Conservation (phyloP, 2,888 invertebrate species). For the Xylophagus ater region DNA sequence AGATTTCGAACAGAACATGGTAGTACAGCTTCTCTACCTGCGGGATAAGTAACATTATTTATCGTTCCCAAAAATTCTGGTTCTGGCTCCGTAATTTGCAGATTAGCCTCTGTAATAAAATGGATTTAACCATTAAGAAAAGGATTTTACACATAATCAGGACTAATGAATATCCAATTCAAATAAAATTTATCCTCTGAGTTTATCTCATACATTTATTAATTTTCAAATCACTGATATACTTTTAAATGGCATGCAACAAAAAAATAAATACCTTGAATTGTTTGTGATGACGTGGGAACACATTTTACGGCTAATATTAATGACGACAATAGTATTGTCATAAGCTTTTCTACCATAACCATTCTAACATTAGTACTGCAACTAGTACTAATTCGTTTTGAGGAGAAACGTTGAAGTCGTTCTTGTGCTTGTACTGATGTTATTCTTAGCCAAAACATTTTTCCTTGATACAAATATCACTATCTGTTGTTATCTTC, state of each 20-base stretch:
- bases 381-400: too few species aligned
- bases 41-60: slow-evolving; percentile 39
- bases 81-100: slow-evolving; percentile 31
- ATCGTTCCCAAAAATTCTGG: slow-evolving; percentile 39
- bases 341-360: slow-evolving; percentile 26
- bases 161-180: too few species aligned
- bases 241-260: neutral
- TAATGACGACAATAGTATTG: slow-evolving; percentile 27
- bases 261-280: slow-evolving; percentile 29
- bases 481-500: too few species aligned
- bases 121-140: too few species aligned
- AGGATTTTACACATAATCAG: too few species aligned
- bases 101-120: slow-evolving; percentile 21
- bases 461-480: too few species aligned
- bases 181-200: neutral
- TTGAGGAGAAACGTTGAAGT: too few species aligned
- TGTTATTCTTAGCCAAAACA: too few species aligned
- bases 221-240: neutral
- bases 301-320: slow-evolving; percentile 30
- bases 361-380: too few species aligned
- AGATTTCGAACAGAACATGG: slow-evolving; percentile 38
- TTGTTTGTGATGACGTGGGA: slow-evolving; percentile 29
- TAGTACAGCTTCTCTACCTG: slow-evolving; percentile 37
- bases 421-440: too few species aligned
- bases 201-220: neutral